Evolutionary conservation across 2,113 vertebrate genomes (phyloP).

Genomic region (Sebastes fasciatus): DNA sequence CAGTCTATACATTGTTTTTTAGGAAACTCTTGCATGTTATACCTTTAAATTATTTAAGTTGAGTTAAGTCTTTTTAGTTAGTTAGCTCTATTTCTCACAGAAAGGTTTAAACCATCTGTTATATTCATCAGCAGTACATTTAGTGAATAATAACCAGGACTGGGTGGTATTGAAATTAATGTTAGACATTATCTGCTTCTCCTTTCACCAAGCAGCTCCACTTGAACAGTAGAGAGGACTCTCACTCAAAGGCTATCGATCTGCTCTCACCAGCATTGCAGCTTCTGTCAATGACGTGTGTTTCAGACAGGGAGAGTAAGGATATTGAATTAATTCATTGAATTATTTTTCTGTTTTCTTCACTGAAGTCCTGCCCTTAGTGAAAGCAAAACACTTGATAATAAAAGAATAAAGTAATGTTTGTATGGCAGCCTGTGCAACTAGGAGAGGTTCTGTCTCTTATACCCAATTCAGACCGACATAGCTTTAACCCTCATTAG

Average conservation of each 20-base stretch:
- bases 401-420: not conserved
- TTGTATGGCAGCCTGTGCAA: too few relatives aligned
- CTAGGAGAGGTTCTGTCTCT: too few relatives aligned
- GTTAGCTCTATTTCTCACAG: not conserved
- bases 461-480: not conserved
- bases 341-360: not conserved
- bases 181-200: not conserved
- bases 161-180: constrained; percentile 7
- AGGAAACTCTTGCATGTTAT: too few relatives aligned
- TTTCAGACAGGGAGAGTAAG: not conserved
- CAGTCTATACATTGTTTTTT: too few relatives aligned
- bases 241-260: constrained; percentile 17
- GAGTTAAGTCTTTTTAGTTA: not conserved
- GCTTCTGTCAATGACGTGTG: constrained; percentile 1
- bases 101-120: not conserved
- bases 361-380: not conserved
- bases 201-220: not conserved
- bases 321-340: not conserved
- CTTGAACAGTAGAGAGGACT: not conserved
- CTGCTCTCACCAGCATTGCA: not conserved
- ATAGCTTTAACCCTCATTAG: not conserved
- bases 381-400: not conserved
- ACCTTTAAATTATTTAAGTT: not conserved
- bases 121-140: not conserved
- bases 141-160: too few relatives aligned